Percentiles rank a stretch among this genome's conserved stretches.
Evolutionary conservation across 1,140 invertebrate species (phyloP).

Genomic region (Drosophila kikkawai): DNA sequence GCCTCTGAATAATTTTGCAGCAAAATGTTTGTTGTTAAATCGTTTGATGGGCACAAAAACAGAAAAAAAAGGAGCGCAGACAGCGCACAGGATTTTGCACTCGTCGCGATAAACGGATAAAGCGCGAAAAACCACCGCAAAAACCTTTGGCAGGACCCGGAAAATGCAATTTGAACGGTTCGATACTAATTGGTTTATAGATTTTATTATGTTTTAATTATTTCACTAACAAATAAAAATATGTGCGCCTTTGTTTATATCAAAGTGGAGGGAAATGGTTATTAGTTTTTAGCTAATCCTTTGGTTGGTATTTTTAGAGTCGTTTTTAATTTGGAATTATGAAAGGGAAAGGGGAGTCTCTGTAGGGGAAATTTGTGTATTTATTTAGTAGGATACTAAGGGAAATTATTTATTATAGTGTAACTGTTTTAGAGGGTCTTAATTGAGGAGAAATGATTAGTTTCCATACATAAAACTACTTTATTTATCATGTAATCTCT

Average conservation of each 20-base stretch:
- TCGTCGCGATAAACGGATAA: constrained; percentile 65
- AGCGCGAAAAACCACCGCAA: constrained; percentile 34
- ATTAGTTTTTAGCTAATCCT: constrained; percentile 27
- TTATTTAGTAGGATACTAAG: neutral
- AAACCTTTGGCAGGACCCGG: constrained; percentile 2
- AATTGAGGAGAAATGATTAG: too few species aligned
- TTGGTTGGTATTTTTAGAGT: neutral
- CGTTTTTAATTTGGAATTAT: neutral
- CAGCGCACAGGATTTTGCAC: constrained; percentile 28
- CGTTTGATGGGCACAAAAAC: constrained; percentile 36
- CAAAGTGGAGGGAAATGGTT: neutral
- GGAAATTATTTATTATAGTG: neutral
- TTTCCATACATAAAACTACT: too few species aligned
- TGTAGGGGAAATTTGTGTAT: too few species aligned
- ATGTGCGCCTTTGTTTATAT: constrained; percentile 7
- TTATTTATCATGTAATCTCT: neutral
- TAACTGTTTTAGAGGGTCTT: too few species aligned
- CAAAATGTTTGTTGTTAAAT: constrained; percentile 49
- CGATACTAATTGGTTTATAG: constrained; percentile 68
- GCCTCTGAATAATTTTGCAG: constrained; percentile 52
- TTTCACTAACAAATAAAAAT: constrained; percentile 42
- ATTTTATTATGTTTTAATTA: constrained; percentile 63
- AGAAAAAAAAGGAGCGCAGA: constrained; percentile 5
- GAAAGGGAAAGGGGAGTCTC: neutral
- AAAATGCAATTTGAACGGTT: constrained; percentile 38